Base-by-base conservation (phyloP, 2,888 invertebrate species). In the Trissoscelio sp. region DNA sequence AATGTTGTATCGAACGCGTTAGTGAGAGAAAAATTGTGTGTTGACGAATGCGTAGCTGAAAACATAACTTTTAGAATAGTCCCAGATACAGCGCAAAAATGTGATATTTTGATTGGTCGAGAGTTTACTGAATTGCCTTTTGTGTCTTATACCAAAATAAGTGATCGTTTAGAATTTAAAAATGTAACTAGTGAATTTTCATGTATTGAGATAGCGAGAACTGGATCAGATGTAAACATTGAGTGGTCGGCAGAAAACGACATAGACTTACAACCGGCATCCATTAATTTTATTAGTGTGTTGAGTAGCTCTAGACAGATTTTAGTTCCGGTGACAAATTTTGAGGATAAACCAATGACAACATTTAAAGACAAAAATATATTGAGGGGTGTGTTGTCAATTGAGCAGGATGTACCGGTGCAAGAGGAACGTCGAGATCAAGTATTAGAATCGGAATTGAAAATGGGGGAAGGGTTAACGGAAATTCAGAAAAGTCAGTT, bases 311-410 rank as follows among this genome's bases (percentile, higher is more conserved):
- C n/a, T n/a, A n/a, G n/a, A n/a, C n/a, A n/a, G n/a, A n/a, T n/a
- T n/a, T n/a, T n/a, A n/a, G n/a, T n/a, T n/a, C n/a, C n/a, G n/a
- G n/a, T n/a, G n/a, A n/a, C n/a, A n/a, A n/a, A n/a, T n/a, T n/a
- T n/a, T n/a, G n/a, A n/a, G n/a, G n/a, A n/a, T n/a, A n/a, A n/a
- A n/a, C n/a, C n/a, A n/a, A n/a, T n/a, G n/a, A n/a, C n/a, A n/a
- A n/a, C n/a, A n/a, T n/a, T 28, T 51, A 12, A 22, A 2, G 28
- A 51, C n/a, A 22, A 51, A 4, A 9, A n/a, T 51, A 53, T 53
- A 28, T 22, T 53, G 12, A 53, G 53, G 28, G n/a, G 28, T 14
- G 20, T 53, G 12, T n/a, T 53, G 53, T 28, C 53, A 9, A 53
- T 53, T 28, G 53, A 53, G 3, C 12, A 53, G 3, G 9, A n/a